Evolutionary conservation across 1,140 invertebrate genomes (phyloP), one percentile per base, ranked within the genome.

Genomic region (Helicoverpa armigera): DNA sequence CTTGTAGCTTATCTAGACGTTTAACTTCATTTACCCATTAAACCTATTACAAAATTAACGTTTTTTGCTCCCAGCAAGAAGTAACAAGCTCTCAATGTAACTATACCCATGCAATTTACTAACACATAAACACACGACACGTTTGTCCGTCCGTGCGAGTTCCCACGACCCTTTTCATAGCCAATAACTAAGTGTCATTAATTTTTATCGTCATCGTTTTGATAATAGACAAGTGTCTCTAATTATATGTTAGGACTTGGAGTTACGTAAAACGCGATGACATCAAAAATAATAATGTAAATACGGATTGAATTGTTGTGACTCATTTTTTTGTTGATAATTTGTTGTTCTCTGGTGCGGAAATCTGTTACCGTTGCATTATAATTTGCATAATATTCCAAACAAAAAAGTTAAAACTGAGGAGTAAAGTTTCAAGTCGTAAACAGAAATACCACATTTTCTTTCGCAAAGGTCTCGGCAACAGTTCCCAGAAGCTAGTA

Each of bases 91-190:
- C 35, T 35, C 7, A 3, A 35, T 7, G 35, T 35, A 35, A 5
- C 35, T 35, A 69, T n/a, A 23, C 11, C 48, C 16, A 51, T 69
- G 29, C 16, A 50, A 18, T 51, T 51, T 23, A 69, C 7, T 0
- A 14, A 18, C 31, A 50, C 16, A 16, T 16, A 16, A 5, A 60
- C 56, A 18, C 16, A 7, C 2, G 16, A 51, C 65, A 18, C 35
- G 65, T 51, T 23, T 50, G 16, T 16, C 31, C 10, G 35, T 69
- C 4, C 35, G 29, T 11, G 61, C 9, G 14, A 43, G 65, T 69
- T 69, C 65, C 43, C 65, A 69, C 65, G 65, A 50, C 65, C 65
- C 65, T 18, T 69, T 69, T 69, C 65, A 35, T 65, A 65, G 23
- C 3, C 63, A 12, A 35, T 65, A 61, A 61, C 63, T 43, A 43